phyloP scores from a whole-genome alignment of 1,140 invertebrate genomes.

The Brachionus angularis region DNA sequence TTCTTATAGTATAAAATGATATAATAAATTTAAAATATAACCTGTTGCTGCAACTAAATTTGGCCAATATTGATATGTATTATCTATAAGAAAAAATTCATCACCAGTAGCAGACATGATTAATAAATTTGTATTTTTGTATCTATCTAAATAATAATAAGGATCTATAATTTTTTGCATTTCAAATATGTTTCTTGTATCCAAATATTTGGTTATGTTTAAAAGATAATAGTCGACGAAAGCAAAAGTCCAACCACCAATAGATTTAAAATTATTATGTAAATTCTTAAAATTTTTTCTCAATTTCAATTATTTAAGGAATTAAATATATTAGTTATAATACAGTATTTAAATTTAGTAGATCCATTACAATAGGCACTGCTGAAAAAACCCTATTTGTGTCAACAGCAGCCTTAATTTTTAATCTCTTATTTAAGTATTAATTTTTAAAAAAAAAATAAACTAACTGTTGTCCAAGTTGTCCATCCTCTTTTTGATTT shows the following conservation, averaged over 20 bases:
- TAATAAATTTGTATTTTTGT: constrained; percentile 49
- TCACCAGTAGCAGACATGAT: constrained; percentile 51
- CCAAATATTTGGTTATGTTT: constrained; percentile 20
- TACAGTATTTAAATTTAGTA: constrained; percentile 51
- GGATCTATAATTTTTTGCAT: constrained; percentile 37
- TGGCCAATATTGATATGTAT: constrained; percentile 51
- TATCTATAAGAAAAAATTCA: constrained; percentile 54
- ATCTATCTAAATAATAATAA: constrained; percentile 46
- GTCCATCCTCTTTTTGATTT: constrained; percentile 39
- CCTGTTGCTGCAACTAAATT: constrained; percentile 48
- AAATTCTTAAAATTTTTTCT: neutral
- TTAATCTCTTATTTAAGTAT: neutral
- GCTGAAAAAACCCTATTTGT: constrained; percentile 24
- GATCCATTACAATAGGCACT: constrained; percentile 46
- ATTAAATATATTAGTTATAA: constrained; percentile 3
- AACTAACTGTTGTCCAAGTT: neutral
- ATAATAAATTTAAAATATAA: no score
- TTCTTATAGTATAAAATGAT: no score
- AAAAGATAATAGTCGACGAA: constrained; percentile 35
- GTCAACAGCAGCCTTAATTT: constrained; percentile 27
- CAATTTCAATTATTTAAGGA: neutral
- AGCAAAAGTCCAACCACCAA: constrained; percentile 40
- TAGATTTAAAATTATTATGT: constrained; percentile 30
- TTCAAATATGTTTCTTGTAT: neutral
- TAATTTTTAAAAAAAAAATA: neutral